Percentiles rank a stretch among this genome's conserved stretches.
phyloP scores from a whole-genome alignment of 2,113 vertebrate species.

The Megaptera novaeangliae region DNA sequence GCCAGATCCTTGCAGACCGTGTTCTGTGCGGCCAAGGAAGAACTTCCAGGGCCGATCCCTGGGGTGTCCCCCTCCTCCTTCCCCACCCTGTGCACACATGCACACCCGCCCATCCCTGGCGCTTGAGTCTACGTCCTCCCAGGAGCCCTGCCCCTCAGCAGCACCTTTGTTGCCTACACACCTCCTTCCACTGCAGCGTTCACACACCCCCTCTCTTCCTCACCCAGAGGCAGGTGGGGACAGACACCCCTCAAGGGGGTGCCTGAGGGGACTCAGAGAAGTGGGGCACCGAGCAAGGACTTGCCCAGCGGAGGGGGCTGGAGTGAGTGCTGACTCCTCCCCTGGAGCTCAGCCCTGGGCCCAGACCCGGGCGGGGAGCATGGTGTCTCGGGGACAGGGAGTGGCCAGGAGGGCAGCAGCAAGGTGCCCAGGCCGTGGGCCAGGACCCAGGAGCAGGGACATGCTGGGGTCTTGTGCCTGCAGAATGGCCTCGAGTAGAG shows the following conservation, averaged over 20 bases:
- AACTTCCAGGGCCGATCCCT: neutral
- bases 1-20: fast-evolving
- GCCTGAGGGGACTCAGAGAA: neutral
- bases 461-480: neutral
- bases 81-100: fast-evolving
- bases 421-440: neutral
- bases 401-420: too few relatives aligned
- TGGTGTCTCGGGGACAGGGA: neutral
- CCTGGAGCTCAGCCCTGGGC: neutral
- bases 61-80: neutral
- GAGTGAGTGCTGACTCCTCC: neutral
- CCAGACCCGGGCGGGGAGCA: neutral
- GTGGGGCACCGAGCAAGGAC: neutral
- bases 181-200: neutral
- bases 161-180: neutral
- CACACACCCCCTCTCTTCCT: neutral
- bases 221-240: neutral
- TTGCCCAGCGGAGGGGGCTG: fast-evolving
- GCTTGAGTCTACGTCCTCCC: neutral
- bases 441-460: too few relatives aligned
- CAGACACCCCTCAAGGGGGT: too few relatives aligned
- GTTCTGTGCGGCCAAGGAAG: fast-evolving
- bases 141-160: neutral
- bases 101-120: too few relatives aligned
- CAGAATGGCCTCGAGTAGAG: neutral